Evolutionary conservation across 37 sponge, comb jelly and placozoan species (phyloP), one percentile per base, ranked within the genome.

Genomic region (Beroe forskalii): DNA sequence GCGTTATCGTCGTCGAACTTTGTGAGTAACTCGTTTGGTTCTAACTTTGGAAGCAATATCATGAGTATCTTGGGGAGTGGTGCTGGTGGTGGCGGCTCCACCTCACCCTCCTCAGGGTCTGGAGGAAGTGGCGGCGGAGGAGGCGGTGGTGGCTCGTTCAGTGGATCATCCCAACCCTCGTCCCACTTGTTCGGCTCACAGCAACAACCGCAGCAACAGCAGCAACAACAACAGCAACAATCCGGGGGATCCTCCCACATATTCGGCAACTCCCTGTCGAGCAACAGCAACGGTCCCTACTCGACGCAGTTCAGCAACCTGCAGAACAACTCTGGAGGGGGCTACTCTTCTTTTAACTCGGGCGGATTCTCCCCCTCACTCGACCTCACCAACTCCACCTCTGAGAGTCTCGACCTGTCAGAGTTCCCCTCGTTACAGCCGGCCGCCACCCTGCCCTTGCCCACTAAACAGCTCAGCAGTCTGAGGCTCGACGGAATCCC

Each of bases 381-480:
- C 30, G 86, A 80, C 55, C 14, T 32, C 23, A 72, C 28, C 75
- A 72, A 63, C 66, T 3, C 14, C n/a, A 36, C 72, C 19, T 69
- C 86, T 23, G 86, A 80, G 23, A 80, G 86, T 80, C 30, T 80
- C 8, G 86, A 80, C 22, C 35, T 80, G 48, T 80, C 86, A n/a
- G 86, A 80, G 27, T 80, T 80, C 31, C 86, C 86, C 25, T 80
- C 86, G 28, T 48, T 80, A 1, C 86, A 80, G 42, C 38, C 86
- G 6, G 55, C 55, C 6, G 55, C 55, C 6, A 48, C 55, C 55
- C 12, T 48, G 55, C 12, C 55, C 6, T 12, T 48, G 12, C 86
- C 86, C 2, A 42, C 86, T 1, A 80, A 80, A 25, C 86, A 80
- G 55, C 86, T 80, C 12, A 80, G 86, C 30, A 44, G 23, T 25